Percentiles rank a stretch among this genome's conserved stretches.
These are phyloP conservation scores for Sarcophaga carnaria DNA, from an alignment of 2,888 invertebrate species.

Conservation along the genomic window DNA sequence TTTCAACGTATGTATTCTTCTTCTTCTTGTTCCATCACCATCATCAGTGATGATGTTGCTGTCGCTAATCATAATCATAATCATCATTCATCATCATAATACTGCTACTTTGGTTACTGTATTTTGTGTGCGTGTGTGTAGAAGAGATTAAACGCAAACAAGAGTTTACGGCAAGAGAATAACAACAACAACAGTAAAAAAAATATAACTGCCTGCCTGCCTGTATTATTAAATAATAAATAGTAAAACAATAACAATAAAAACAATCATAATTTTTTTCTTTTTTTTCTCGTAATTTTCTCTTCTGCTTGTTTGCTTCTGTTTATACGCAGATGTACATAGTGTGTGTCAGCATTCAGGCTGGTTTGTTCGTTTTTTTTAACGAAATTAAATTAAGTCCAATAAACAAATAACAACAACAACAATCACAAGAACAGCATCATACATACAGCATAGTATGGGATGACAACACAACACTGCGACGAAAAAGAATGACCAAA, in stretches of 20 bases:
- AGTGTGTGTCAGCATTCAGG: neutral
- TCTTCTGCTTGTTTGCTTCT: neutral
- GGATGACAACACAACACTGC: conserved; percentile 21
- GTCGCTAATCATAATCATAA: conserved; percentile 22
- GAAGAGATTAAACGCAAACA: neutral
- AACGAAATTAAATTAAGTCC: conserved; percentile 80
- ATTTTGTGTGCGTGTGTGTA: neutral
- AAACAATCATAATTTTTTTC: neutral
- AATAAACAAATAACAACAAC: conserved; percentile 74
- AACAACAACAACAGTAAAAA: neutral
- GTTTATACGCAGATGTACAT: neutral
- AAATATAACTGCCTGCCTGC: conserved; percentile 1
- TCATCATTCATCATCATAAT: neutral
- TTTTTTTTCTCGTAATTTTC: neutral
- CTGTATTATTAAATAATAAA: conserved; percentile 3
- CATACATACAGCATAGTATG: neutral
- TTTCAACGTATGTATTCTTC: neutral
- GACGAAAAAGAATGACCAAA: conserved; percentile 33
- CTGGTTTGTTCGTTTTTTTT: conserved; percentile 35
- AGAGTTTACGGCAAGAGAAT: conserved; percentile 34
- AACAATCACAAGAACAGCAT: conserved; percentile 44
- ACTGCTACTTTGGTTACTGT: neutral
- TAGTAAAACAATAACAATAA: conserved; percentile 17
- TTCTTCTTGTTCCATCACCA: neutral
- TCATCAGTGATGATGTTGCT: conserved; percentile 22